Base-by-base conservation (phyloP, 2,888 invertebrate genomes). In the Dusona sp. region DNA sequence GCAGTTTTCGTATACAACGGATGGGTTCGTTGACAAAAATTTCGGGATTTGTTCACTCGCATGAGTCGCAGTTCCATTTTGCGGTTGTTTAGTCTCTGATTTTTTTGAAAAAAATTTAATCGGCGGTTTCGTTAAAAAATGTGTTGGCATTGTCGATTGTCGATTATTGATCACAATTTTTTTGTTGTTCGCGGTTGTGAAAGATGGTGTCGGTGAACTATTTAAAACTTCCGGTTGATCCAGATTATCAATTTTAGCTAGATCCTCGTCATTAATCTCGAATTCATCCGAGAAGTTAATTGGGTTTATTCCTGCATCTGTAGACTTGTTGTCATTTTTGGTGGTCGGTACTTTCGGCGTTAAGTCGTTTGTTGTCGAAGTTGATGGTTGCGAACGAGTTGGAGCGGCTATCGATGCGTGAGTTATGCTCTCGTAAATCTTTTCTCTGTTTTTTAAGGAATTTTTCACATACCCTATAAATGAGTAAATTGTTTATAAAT, bases 381-480 rank as follows among this genome's bases (percentile, higher is more conserved):
- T 65, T 57, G 61, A 38, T 42, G 25, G 72, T 80, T 68, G 61
- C 48, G 11, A n/a, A 36, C 16, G 13, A 36, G 16, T 38, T n/a
- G 33, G 19, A 64, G 54, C 29, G 22, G 25, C 65, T 75, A 13
- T 48, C 11, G 83, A 16, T 64, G 48, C 38, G 48, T 70, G 75
- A 38, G 77, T 83, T 64, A 77, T 86, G 25, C 83, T 54, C 13
- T 86, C 72, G 61, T 51, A 86, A 64, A 86, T 83, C 38, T 77
- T 83, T 68, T 77, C 42, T 67, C 80, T 68, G 45, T 70, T 86
- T 19, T 80, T 64, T 16, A 75, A n/a, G 33, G 86, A 79, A 73
- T 84, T 86, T 81, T 81, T 81, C n/a, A 84, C 73, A 42, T 79
- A 73, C 16, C 79, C 83, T 83, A 64, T 73, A 70, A 65, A 78